Evolutionary conservation across 2,113 vertebrate species (phyloP).

Genomic region (Amazona vittata): DNA sequence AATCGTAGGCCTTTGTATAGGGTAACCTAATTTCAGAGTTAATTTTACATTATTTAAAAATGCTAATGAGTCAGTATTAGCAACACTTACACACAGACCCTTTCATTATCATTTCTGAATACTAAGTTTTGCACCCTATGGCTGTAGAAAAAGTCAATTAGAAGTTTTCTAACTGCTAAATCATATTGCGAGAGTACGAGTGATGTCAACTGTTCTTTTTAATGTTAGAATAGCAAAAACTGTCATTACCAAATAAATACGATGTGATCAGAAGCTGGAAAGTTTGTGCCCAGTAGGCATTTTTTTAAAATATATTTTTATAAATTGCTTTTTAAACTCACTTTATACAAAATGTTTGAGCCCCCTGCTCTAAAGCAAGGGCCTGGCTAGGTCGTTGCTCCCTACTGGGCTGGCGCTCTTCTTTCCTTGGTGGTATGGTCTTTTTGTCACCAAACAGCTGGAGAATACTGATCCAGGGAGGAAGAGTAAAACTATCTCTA

Average conservation of each 20-base stretch:
- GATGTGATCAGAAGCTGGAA: background rate
- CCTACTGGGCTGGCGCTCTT: background rate
- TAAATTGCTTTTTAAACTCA: background rate
- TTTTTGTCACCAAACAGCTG: background rate
- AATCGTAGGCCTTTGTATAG: background rate
- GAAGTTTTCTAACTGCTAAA: background rate
- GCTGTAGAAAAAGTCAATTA: background rate
- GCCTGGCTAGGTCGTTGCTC: background rate
- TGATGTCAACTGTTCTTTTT: background rate
- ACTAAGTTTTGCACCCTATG: background rate
- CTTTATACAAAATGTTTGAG: background rate
- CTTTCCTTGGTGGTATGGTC: background rate
- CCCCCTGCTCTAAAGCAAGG: background rate
- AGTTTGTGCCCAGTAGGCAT: background rate
- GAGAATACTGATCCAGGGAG: background rate
- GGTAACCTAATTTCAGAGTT: background rate
- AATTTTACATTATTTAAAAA: slow-evolving; percentile 6
- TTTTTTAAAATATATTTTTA: background rate
- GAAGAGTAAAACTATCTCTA: background rate
- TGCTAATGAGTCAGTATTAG: background rate
- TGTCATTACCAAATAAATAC: background rate
- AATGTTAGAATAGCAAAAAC: background rate
- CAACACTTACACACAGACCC: background rate
- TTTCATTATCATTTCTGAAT: background rate
- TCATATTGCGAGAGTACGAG: background rate